Evolutionary conservation across 2,113 vertebrate species (phyloP), one percentile per base, ranked within the genome.

Genomic region (Acanthochromis polyacanthus): DNA sequence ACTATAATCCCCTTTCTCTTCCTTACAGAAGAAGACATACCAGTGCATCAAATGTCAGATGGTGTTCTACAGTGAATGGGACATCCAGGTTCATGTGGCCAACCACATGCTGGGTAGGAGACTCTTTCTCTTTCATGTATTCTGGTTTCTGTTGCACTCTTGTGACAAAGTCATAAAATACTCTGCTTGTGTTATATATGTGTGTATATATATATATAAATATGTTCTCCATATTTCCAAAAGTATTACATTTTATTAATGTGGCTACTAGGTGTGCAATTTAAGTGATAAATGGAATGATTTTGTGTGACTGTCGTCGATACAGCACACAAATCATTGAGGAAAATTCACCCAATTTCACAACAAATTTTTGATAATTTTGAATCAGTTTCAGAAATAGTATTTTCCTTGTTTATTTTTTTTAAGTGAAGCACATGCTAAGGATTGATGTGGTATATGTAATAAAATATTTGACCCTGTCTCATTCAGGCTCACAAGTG

Each of bases 31-130:
- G 95, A 99, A 99, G 95, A 99, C 98, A 30, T 99, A 99, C 93
- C 98, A 99, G 90, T 99, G 98, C 95, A 99, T 99, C 95, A 99
- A 99, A 95, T 99, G 98, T 95, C 98, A 99, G 95, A 99, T 99
- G 98, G 97, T 99, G 86, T 99, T 99, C 96, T 98, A 99, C 96
- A 99, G 97, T 84, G 98, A 99, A 93, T 99, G 98, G 98, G 98
- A 99, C 94, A 99, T 99, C 91, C 98, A 99, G 91, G 98, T 99
- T 90, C 98, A 99, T 80, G 98, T 99, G 92, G 98, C 98, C 92
- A 99, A 99, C 89, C 98, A 99, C 94, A 99, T 99, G 98, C 97
- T 99, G 90, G 98, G 98, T 99, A 96, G 97, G 98, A 92, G 10
- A 81, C 20, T 60, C 20, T 81, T 80, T 83, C 68, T 77, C 36